Evolutionary conservation across 53 echinoderm and acorn worm genomes (phyloP).

Genomic region (Paracentrotus lividus): DNA sequence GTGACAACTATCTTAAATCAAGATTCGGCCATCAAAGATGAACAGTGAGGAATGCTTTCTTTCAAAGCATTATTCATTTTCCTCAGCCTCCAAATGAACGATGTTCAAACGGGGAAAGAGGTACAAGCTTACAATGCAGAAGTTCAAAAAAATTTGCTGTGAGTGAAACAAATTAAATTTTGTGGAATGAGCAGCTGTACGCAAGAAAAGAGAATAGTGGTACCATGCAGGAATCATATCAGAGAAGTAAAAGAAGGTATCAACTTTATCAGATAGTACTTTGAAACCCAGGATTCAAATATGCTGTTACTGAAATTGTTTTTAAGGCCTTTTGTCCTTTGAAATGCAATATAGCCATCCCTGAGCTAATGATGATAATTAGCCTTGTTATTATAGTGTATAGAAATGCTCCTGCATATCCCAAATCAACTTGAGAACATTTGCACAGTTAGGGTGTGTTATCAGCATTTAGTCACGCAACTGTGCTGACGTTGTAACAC

Average conservation of each 20-base stretch:
- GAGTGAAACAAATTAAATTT: no score
- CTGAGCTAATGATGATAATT: background rate
- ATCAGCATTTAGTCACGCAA: no score
- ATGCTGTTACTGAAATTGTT: background rate
- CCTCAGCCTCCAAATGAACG: background rate
- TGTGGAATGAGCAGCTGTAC: no score
- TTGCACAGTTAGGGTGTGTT: no score
- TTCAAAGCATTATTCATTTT: background rate
- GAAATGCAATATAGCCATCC: background rate
- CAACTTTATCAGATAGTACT: background rate
- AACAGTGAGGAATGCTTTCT: no score
- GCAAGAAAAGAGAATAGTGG: no score
- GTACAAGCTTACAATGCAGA: background rate
- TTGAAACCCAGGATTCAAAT: background rate
- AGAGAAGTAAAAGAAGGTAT: background rate
- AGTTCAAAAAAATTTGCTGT: background rate
- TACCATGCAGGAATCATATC: no score
- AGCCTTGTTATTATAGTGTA: no score
- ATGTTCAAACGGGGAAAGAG: no score
- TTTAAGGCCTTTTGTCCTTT: background rate
- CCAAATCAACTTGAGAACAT: background rate
- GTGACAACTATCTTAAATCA: background rate
- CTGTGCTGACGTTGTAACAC: no score
- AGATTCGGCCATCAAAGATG: no score
- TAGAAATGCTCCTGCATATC: background rate